Percentiles rank a stretch among this genome's conserved stretches.
Conservation (phyloP, 1,140 invertebrate genomes). For the Cyclargus thomasi region DNA sequence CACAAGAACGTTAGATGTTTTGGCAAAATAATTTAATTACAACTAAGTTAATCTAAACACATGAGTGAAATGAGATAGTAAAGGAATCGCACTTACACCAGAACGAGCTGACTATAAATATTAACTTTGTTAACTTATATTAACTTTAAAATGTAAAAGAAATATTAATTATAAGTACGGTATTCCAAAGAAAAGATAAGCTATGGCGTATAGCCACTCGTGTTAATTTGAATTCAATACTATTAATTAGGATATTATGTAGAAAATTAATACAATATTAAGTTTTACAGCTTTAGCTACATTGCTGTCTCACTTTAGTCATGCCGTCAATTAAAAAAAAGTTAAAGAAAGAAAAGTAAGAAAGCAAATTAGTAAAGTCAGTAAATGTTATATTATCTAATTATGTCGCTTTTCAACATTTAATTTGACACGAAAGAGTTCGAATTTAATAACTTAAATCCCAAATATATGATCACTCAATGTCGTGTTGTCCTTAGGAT, state of each 20-base stretch:
- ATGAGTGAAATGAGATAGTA: conserved; percentile 29
- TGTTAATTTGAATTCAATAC: not conserved
- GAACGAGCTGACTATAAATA: conserved; percentile 24
- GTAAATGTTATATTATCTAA: conserved; percentile 25
- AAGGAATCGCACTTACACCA: not conserved
- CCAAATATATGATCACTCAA: conserved; percentile 25
- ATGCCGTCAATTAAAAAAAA: conserved; percentile 15
- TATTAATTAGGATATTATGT: not conserved
- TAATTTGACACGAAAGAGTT: conserved; percentile 23
- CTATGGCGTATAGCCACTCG: too few species aligned
- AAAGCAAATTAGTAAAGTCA: conserved; percentile 19
- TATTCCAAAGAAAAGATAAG: too few species aligned
- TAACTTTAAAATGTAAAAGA: too few species aligned
- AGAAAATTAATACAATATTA: not conserved
- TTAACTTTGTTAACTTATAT: not conserved
- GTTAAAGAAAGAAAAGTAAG: conserved; percentile 5
- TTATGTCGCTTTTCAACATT: not conserved
- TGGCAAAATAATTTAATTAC: conserved; percentile 69
- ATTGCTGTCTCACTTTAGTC: conserved; percentile 5
- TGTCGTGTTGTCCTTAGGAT: conserved; percentile 24
- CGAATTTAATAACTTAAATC: conserved; percentile 24
- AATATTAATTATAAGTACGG: too few species aligned
- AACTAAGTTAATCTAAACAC: conserved; percentile 43
- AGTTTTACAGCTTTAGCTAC: not conserved
- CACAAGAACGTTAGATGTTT: conserved; percentile 54